These are phyloP conservation scores for Eucera pruinosa DNA, from an alignment of 2,888 invertebrate species.

Conservation along the genomic window DNA sequence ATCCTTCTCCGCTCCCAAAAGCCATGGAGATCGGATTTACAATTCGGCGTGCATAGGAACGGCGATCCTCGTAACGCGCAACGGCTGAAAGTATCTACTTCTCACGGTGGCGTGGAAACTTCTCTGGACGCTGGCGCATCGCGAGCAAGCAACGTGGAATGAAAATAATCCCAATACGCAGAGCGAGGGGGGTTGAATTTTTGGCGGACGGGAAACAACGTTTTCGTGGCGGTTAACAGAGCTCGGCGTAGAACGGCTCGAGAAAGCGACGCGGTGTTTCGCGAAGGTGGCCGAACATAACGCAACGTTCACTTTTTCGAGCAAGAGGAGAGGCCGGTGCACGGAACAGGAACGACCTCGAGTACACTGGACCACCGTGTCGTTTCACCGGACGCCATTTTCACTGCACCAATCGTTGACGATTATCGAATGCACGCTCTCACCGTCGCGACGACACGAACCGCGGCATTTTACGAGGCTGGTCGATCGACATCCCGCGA, in stretches of 20 bases:
- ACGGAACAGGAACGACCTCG: constrained; percentile 60
- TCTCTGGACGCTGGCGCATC: neutral
- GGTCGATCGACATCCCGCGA: constrained; percentile 74
- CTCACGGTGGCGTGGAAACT: neutral
- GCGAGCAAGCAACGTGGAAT: too few relatives aligned
- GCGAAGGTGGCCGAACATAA: constrained; percentile 59
- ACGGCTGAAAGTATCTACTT: neutral
- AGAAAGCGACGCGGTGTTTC: constrained; percentile 68
- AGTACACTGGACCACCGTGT: constrained; percentile 50
- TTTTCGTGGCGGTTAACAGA: constrained; percentile 59
- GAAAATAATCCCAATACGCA: too few relatives aligned
- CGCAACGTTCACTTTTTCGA: constrained; percentile 72
- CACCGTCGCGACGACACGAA: constrained; percentile 48
- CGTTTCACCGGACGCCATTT: constrained; percentile 47
- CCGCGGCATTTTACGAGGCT: constrained; percentile 62
- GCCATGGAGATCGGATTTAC: too few relatives aligned
- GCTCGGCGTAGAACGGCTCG: constrained; percentile 28
- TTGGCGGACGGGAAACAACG: constrained; percentile 32
- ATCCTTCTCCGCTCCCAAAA: too few relatives aligned
- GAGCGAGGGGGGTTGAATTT: neutral
- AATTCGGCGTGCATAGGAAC: too few relatives aligned
- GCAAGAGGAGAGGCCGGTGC: constrained; percentile 41
- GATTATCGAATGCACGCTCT: neutral
- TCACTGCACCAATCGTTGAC: constrained; percentile 36
- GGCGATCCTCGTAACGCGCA: too few relatives aligned